Evolutionary conservation across 1,140 invertebrate species (phyloP).

Genomic region (Himalopsyche phryganea): DNA sequence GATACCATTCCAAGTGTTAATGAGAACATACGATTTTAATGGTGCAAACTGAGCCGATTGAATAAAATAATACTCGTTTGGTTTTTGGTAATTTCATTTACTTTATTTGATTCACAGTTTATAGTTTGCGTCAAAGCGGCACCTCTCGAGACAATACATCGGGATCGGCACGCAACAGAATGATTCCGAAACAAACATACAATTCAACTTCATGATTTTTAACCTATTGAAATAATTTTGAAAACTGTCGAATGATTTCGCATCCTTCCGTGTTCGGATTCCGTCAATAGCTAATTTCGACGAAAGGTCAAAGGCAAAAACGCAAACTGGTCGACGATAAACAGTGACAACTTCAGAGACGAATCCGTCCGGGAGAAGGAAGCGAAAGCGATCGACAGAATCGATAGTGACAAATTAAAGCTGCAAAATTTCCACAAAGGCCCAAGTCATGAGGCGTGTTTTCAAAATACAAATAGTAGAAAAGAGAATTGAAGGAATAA

Average conservation of each 20-base stretch:
- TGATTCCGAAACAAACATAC: not conserved
- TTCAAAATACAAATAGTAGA: slow-evolving; percentile 30
- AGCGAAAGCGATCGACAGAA: slow-evolving; percentile 26
- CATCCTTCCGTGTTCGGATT: slow-evolving; percentile 2
- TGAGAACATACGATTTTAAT: slow-evolving; percentile 32
- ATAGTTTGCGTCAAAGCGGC: slow-evolving; percentile 22
- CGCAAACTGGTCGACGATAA: not conserved
- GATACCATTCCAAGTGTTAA: slow-evolving; percentile 34
- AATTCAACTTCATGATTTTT: not conserved
- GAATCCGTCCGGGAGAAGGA: not conserved
- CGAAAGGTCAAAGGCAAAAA: not conserved
- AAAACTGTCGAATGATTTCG: slow-evolving; percentile 27
- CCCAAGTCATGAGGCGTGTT: slow-evolving; percentile 28
- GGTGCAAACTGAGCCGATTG: slow-evolving; percentile 27
- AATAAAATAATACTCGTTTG: slow-evolving; percentile 29
- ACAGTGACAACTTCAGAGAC: not conserved
- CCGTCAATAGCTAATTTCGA: not conserved
- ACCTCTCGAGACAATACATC: slow-evolving; percentile 8
- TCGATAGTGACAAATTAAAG: slow-evolving; percentile 28
- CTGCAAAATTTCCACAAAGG: slow-evolving; percentile 33
- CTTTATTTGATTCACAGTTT: slow-evolving; percentile 14
- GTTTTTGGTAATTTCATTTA: slow-evolving; percentile 28
- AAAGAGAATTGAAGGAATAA: slow-evolving; percentile 20
- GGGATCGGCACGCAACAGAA: slow-evolving; percentile 12
- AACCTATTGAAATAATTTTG: slow-evolving; percentile 17